Evolutionary conservation across 2,888 invertebrate genomes (phyloP).

Genomic region (Drosophila subquinaria): DNA sequence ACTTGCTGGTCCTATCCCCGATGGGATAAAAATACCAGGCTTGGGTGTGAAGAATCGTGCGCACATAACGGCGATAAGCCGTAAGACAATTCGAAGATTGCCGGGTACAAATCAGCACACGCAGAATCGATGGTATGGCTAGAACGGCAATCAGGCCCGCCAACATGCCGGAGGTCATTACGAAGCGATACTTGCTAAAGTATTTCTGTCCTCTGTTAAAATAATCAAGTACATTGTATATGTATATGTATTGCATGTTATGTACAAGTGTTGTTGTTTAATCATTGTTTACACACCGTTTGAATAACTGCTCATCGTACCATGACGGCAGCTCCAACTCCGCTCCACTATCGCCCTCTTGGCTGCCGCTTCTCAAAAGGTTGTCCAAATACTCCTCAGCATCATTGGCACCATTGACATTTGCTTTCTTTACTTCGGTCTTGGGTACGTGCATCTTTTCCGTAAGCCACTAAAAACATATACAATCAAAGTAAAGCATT

Average conservation of each 20-base stretch:
- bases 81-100: slow-evolving; percentile 89
- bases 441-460: slow-evolving; percentile 42
- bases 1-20: slow-evolving; percentile 86
- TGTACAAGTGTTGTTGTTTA: neutral
- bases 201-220: slow-evolving; percentile 90
- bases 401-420: slow-evolving; percentile 41
- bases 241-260: neutral
- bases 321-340: slow-evolving; percentile 88
- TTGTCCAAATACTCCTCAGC: slow-evolving; percentile 81
- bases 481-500: slow-evolving; percentile 16
- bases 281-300: slow-evolving; percentile 86
- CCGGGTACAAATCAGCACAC: slow-evolving; percentile 90
- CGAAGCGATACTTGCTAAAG: slow-evolving; percentile 90
- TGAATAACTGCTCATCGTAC: slow-evolving; percentile 89
- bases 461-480: slow-evolving; percentile 18
- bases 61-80: slow-evolving; percentile 92
- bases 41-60: slow-evolving; percentile 91
- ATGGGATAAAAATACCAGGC: slow-evolving; percentile 89
- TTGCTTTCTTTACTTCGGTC: slow-evolving; percentile 9
- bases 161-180: slow-evolving; percentile 90
- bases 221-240: neutral
- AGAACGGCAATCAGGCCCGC: slow-evolving; percentile 91
- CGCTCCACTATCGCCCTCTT: slow-evolving; percentile 82
- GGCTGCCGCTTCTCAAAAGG: slow-evolving; percentile 78
- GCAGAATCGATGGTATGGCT: slow-evolving; percentile 90